Evolutionary conservation across 2,113 vertebrate species (phyloP).

Genomic region (Alligator mississippiensis): DNA sequence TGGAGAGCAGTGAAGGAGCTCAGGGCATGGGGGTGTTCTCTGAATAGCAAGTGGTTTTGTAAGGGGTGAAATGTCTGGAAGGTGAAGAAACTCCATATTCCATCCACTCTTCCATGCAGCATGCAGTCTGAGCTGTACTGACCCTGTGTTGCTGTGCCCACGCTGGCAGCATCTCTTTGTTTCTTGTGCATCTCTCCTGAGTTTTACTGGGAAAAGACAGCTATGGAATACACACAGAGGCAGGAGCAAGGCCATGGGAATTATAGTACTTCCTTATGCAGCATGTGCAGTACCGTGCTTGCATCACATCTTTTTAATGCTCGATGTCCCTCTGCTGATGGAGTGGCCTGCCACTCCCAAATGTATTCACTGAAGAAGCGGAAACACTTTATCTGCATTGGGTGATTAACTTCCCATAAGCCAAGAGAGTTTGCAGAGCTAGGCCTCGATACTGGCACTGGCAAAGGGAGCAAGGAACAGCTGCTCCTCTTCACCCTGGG

Average conservation of each 20-base stretch:
- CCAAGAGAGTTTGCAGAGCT: neutral
- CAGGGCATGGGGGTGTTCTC: fast-evolving
- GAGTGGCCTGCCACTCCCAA: neutral
- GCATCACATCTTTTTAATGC: neutral
- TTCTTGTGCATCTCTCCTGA: neutral
- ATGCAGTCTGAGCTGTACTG: neutral
- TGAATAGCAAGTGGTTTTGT: fast-evolving
- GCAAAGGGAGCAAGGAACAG: neutral
- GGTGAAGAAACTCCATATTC: neutral
- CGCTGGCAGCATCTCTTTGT: too few relatives aligned
- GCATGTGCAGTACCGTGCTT: neutral
- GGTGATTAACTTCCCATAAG: neutral
- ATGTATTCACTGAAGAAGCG: neutral
- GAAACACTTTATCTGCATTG: neutral
- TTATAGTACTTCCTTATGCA: neutral
- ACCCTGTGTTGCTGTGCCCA: neutral
- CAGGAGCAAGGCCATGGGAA: neutral
- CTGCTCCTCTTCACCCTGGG: neutral
- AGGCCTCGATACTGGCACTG: neutral
- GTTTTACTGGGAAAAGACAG: neutral
- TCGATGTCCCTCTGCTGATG: neutral
- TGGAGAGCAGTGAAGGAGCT: too few relatives aligned
- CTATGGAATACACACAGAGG: neutral
- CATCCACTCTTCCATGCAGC: neutral
- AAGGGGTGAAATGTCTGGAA: neutral